Percentiles rank a stretch among this genome's conserved stretches.
Conservation (phyloP, 2,113 vertebrate genomes). For the Rhinoderma darwinii region DNA sequence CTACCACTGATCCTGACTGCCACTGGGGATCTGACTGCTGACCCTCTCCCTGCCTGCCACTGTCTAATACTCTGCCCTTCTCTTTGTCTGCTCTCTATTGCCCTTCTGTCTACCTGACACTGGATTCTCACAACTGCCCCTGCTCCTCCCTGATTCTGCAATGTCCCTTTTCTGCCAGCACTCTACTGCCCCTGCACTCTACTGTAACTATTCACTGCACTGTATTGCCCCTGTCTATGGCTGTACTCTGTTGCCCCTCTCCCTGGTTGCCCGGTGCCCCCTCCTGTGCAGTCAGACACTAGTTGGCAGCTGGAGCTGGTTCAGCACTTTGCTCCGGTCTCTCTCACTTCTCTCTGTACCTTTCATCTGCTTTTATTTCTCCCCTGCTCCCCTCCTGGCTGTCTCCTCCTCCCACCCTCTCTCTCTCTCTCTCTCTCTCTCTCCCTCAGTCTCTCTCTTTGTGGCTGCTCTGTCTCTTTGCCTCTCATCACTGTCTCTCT, state of each 20-base stretch:
- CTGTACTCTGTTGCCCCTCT: neutral
- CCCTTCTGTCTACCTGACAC: neutral
- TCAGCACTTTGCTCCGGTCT: constrained; percentile 37
- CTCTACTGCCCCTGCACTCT: neutral
- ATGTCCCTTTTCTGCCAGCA: neutral
- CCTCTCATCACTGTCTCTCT: neutral
- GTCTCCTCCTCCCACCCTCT: neutral
- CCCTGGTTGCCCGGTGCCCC: neutral
- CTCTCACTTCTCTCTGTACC: constrained; percentile 38
- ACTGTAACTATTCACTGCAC: neutral
- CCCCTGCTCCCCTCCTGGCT: neutral
- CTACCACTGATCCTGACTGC: neutral
- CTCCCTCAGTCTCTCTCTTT: neutral
- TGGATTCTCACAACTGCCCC: constrained; percentile 60
- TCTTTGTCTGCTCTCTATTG: neutral
- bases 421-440: neutral
- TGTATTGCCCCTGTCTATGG: no score
- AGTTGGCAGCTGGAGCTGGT: constrained; percentile 62
- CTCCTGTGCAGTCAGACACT: constrained; percentile 9
- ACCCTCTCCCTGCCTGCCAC: neutral
- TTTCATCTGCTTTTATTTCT: constrained; percentile 2
- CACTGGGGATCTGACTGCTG: no score
- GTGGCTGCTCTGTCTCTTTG: neutral
- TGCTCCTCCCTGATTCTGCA: neutral
- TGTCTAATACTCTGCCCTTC: neutral